Evolutionary conservation across 2,797 vertebrate genomes (phyloP).

Genomic region (Anabas testudineus): DNA sequence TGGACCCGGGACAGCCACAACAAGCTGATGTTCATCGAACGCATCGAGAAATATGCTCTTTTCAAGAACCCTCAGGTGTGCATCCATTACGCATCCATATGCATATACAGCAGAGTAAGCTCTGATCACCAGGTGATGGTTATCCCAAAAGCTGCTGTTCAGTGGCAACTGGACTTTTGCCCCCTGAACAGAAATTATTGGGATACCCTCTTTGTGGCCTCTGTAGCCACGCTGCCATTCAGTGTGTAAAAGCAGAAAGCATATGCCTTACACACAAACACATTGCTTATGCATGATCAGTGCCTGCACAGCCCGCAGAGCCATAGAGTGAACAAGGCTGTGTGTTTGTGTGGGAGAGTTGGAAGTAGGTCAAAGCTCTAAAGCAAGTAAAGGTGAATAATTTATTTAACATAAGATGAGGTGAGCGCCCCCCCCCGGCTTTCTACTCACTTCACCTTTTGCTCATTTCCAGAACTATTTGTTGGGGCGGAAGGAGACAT

Average conservation of each 20-base stretch:
- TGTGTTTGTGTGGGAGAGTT: conserved; percentile 59
- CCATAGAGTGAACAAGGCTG: conserved; percentile 26
- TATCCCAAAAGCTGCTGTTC: no score
- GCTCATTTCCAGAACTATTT: conserved; percentile 92
- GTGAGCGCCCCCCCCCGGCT: conserved; percentile 29
- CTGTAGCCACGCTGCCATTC: not conserved
- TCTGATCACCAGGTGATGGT: no score
- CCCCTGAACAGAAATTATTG: no score
- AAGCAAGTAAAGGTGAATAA: conserved; percentile 75
- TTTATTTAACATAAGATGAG: conserved; percentile 69
- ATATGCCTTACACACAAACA: conserved; percentile 36
- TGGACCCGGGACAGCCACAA: conserved; percentile 99
- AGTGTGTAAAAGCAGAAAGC: conserved; percentile 22
- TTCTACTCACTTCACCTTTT: conserved; percentile 27
- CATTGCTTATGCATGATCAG: conserved; percentile 66
- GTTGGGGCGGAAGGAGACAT: conserved; percentile 95
- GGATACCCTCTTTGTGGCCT: not conserved
- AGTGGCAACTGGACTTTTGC: no score
- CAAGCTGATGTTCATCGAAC: conserved; percentile 96
- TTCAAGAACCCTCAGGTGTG: conserved; percentile 98
- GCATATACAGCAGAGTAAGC: not conserved
- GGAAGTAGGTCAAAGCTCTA: conserved; percentile 78
- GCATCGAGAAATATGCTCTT: conserved; percentile 97
- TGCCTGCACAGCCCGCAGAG: conserved; percentile 28
- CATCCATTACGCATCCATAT: not conserved